A percentile compares a stretch with the other conserved stretches of the same genome.
These are phyloP conservation scores for Arbacia lixula DNA, from an alignment of 53 echinoderm and acorn worm species.

Conservation along the genomic window DNA sequence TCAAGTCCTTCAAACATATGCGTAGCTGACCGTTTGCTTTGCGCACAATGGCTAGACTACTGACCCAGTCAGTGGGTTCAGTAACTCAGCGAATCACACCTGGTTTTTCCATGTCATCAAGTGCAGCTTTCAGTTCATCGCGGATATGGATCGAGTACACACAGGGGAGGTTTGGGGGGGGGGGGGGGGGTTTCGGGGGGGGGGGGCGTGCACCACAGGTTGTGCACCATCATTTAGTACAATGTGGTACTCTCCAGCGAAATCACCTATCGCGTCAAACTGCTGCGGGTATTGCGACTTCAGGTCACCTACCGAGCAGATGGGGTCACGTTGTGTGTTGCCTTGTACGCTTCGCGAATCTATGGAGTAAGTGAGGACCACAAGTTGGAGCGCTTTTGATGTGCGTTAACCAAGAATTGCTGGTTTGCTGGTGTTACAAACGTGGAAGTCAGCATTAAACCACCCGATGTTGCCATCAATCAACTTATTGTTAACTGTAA, in stretches of 20 bases:
- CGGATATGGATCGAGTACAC: constrained; percentile 61
- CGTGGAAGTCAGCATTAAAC: constrained; percentile 37
- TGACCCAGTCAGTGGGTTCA: constrained; percentile 78
- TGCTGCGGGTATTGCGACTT: constrained; percentile 50
- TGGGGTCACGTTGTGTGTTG: background rate
- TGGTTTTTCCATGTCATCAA: constrained; percentile 58
- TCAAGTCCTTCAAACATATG: constrained; percentile 67
- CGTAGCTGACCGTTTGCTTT: constrained; percentile 63
- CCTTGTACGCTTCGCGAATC: background rate
- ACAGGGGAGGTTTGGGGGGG: constrained; percentile 24
- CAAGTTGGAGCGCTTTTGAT: constrained; percentile 22
- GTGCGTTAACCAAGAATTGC: constrained; percentile 57
- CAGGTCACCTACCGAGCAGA: constrained; percentile 26
- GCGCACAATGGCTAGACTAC: constrained; percentile 48
- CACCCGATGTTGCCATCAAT: constrained; percentile 22
- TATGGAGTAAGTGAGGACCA: constrained; percentile 28
- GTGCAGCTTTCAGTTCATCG: constrained; percentile 62
- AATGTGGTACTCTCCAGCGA: constrained; percentile 57
- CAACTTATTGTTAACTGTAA: too few relatives aligned
- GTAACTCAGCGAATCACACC: constrained; percentile 68
- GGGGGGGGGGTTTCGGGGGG: constrained; percentile 23
- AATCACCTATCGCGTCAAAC: constrained; percentile 66
- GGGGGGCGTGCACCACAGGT: constrained; percentile 45
- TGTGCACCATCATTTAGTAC: constrained; percentile 7
- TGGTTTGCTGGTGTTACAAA: constrained; percentile 52